Conservation (phyloP, 1,140 invertebrate species). For the Eurosta solidaginis region DNA sequence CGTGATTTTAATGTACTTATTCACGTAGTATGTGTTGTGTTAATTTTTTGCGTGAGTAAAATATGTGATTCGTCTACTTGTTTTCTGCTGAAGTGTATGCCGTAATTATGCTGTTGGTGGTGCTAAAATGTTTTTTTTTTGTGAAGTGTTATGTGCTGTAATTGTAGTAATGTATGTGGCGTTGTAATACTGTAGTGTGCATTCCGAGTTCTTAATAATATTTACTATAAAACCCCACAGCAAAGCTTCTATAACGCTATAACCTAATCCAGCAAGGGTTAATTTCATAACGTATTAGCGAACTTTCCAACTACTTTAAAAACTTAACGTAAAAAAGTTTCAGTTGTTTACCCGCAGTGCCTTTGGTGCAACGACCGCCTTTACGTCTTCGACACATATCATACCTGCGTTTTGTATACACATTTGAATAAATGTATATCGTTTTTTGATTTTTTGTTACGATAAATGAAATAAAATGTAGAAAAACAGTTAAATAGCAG, state of each 20-base stretch:
- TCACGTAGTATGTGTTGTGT: too few relatives aligned
- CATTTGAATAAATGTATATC: conserved; percentile 33
- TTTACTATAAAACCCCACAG: conserved; percentile 1
- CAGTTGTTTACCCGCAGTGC: conserved; percentile 84
- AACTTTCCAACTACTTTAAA: conserved; percentile 8
- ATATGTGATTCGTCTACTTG: too few relatives aligned
- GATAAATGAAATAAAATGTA: conserved; percentile 31
- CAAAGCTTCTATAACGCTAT: background rate
- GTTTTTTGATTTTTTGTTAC: conserved; percentile 17
- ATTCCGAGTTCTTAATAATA: too few relatives aligned
- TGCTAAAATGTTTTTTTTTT: too few relatives aligned
- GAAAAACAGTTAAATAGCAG: background rate
- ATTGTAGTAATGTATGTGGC: too few relatives aligned
- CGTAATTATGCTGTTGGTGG: too few relatives aligned
- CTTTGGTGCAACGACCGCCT: conserved; percentile 92
- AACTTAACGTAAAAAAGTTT: background rate
- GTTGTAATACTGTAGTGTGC: too few relatives aligned
- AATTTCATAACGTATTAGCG: background rate
- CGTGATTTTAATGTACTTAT: too few relatives aligned
- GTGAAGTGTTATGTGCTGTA: too few relatives aligned
- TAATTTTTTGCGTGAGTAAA: too few relatives aligned
- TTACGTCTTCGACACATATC: conserved; percentile 94
- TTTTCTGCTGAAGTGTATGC: too few relatives aligned
- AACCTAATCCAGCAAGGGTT: background rate
- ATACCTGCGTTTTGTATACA: conserved; percentile 73